Percentiles rank a stretch among this genome's conserved stretches.
phyloP scores from a whole-genome alignment of 2,888 invertebrate genomes.

The Thera obeliscata region DNA sequence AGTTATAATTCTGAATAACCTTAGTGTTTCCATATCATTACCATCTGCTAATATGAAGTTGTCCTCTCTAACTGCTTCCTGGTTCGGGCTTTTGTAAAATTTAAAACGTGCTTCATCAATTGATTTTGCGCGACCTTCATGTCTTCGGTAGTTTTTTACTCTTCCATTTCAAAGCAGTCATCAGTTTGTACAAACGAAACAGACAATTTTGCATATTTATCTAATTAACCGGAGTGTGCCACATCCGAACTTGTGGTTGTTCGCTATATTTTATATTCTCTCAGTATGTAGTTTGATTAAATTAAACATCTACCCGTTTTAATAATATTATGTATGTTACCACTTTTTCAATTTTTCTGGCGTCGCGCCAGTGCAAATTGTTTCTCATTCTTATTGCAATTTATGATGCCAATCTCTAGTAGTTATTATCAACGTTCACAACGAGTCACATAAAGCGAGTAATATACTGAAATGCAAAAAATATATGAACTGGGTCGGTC shows the following conservation, averaged over 20 bases:
- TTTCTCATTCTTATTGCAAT: constrained; percentile 20
- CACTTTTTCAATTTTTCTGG: constrained; percentile 21
- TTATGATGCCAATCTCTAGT: neutral
- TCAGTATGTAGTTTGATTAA: constrained; percentile 12
- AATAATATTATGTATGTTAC: constrained; percentile 3
- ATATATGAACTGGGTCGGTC: too few relatives aligned
- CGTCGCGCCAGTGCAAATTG: constrained; percentile 18
- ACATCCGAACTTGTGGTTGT: neutral
- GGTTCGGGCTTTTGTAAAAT: too few relatives aligned
- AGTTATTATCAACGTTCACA: neutral
- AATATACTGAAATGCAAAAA: neutral
- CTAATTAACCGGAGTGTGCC: constrained; percentile 10
- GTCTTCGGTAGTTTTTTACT: neutral
- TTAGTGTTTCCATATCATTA: too few relatives aligned
- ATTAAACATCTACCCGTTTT: constrained; percentile 13
- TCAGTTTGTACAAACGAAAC: neutral
- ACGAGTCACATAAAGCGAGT: too few relatives aligned
- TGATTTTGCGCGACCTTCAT: neutral
- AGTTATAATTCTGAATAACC: too few relatives aligned
- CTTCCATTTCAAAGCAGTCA: neutral
- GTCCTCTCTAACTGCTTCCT: too few relatives aligned
- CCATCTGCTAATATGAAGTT: too few relatives aligned
- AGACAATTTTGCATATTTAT: constrained; percentile 19
- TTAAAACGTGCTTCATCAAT: neutral
- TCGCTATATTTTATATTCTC: constrained; percentile 6